Evolutionary conservation across 2,113 vertebrate genomes (phyloP).

Genomic region (Psophia crepitans): DNA sequence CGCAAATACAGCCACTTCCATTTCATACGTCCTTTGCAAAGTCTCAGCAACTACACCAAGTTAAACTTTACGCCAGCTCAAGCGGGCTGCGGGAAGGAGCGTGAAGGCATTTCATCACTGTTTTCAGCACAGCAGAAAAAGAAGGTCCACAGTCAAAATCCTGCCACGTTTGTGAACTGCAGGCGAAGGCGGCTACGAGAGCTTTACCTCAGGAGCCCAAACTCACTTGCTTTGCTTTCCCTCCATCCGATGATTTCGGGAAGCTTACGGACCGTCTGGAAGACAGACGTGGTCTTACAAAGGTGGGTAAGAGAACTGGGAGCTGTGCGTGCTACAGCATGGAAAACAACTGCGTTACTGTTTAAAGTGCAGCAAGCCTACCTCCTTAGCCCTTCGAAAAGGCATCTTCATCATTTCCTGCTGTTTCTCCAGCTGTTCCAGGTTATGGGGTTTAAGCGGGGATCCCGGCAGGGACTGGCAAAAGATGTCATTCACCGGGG

Average conservation of each 20-base stretch:
- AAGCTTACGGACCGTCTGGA: neutral
- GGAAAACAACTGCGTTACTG: neutral
- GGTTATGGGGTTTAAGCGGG: conserved; percentile 87
- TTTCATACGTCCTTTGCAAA: neutral
- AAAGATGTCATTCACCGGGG: conserved; percentile 95
- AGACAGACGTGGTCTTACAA: neutral
- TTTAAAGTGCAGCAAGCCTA: conserved; percentile 35
- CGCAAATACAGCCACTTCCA: too few relatives aligned
- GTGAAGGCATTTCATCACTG: neutral
- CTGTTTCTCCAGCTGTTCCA: conserved; percentile 87
- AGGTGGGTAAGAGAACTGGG: neutral
- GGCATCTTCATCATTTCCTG: conserved; percentile 87
- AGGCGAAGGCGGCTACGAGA: neutral
- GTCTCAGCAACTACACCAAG: neutral
- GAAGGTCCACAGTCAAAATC: neutral
- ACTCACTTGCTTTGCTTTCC: neutral
- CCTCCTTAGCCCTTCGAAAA: conserved; percentile 82
- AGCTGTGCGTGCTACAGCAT: neutral
- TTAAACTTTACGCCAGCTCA: neutral
- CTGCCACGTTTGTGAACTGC: neutral
- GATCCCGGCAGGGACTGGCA: conserved; percentile 93
- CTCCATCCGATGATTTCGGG: neutral
- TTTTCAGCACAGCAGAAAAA: neutral
- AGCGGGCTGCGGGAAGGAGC: neutral
- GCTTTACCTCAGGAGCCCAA: neutral